Evolutionary conservation across 2,888 invertebrate species (phyloP).

Genomic region (Drosophila neutralis): DNA sequence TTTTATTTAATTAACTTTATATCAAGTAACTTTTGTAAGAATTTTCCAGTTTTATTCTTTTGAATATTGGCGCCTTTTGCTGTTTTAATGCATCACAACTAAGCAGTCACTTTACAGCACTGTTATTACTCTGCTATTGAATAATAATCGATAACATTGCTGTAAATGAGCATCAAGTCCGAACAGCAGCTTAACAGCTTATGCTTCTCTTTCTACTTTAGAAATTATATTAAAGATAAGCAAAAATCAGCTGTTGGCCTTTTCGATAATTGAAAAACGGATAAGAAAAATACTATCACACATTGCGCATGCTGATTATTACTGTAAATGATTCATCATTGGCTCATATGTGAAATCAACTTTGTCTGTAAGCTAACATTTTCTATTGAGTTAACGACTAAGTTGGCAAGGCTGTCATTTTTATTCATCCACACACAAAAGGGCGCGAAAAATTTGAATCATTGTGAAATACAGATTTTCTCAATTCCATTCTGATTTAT

Average conservation of each 20-base stretch:
- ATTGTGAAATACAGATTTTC: background rate
- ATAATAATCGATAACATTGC: background rate
- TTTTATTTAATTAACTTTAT: too few relatives aligned
- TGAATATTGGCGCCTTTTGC: too few relatives aligned
- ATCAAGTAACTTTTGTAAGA: too few relatives aligned
- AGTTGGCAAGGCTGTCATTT: background rate
- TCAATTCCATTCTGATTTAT: background rate
- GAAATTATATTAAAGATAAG: background rate
- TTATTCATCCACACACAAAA: background rate
- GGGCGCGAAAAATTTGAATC: background rate
- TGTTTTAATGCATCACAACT: background rate
- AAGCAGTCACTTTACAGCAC: background rate
- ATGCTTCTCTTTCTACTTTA: background rate
- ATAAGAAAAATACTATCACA: background rate
- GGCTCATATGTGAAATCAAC: background rate
- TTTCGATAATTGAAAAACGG: background rate
- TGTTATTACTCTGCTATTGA: background rate
- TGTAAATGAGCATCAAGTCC: background rate
- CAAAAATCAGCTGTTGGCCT: background rate
- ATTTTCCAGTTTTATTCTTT: too few relatives aligned
- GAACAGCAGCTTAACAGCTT: background rate
- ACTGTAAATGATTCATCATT: background rate
- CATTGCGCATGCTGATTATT: background rate
- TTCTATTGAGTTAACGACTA: background rate
- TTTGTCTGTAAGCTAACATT: background rate